These are phyloP conservation scores for Puntigrus tetrazona DNA, from an alignment of 2,113 vertebrate genomes.

Conservation along the genomic window DNA sequence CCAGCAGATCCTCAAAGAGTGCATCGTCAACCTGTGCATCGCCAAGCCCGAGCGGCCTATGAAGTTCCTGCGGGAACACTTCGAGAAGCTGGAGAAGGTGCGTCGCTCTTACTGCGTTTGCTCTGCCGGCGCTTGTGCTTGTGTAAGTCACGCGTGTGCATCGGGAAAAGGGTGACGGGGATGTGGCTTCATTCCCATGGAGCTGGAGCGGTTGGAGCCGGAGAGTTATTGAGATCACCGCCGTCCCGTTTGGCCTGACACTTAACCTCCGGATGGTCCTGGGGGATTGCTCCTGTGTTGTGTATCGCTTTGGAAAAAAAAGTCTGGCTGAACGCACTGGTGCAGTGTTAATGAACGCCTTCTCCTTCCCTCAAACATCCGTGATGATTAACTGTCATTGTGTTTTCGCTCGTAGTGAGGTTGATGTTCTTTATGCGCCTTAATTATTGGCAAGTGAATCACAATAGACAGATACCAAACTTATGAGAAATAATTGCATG, in stretches of 20 bases:
- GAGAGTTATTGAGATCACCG: conserved; percentile 25
- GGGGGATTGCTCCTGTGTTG: background rate
- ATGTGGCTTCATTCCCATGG: background rate
- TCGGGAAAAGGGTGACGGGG: background rate
- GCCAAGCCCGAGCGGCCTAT: conserved; percentile 93
- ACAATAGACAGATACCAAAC: background rate
- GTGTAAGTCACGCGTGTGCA: background rate
- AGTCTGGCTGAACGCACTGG: background rate
- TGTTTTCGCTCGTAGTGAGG: background rate
- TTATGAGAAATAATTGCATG: background rate
- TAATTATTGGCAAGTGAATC: background rate
- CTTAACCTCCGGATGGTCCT: background rate
- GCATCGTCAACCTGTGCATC: conserved; percentile 94
- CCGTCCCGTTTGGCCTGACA: conserved; percentile 7
- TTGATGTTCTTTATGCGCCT: background rate
- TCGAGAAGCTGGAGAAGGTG: conserved; percentile 97
- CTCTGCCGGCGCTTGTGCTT: background rate
- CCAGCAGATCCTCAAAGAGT: conserved; percentile 94
- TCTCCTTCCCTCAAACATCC: background rate
- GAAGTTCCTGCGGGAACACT: conserved; percentile 95
- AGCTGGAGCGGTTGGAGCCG: background rate
- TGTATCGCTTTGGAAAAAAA: background rate
- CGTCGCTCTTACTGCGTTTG: conserved; percentile 60
- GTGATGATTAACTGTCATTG: background rate
- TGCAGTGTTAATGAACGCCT: background rate